Evolutionary conservation across 2,113 vertebrate species (phyloP).

Genomic region (Pachycephala philippinensis): DNA sequence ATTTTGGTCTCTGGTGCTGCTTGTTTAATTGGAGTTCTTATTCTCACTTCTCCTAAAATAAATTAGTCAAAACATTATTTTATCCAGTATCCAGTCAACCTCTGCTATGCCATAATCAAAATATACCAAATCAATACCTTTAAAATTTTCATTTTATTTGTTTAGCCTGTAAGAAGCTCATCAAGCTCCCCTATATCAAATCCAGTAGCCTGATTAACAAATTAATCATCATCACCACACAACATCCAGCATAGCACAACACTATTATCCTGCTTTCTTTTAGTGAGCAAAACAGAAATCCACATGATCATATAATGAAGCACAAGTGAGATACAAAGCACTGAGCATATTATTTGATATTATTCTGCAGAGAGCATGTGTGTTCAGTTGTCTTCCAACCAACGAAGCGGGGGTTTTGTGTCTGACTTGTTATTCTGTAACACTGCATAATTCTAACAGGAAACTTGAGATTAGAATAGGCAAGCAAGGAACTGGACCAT

Average conservation of each 20-base stretch:
- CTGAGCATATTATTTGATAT: not conserved
- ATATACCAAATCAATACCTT: not conserved
- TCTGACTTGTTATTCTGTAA: constrained; percentile 1
- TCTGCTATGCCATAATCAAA: not conserved
- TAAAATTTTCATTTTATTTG: not conserved
- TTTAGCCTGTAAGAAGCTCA: not conserved
- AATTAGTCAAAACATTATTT: not conserved
- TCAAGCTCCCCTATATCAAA: not conserved
- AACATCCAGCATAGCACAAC: not conserved
- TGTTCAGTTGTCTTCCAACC: not conserved
- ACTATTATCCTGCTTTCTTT: not conserved
- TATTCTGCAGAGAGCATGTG: not conserved
- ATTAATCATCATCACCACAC: not conserved
- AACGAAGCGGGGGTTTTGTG: not conserved
- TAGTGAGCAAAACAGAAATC: not conserved
- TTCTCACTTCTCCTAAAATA: not conserved
- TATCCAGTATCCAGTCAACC: not conserved
- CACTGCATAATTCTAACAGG: constrained; percentile 19
- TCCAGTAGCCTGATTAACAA: not conserved
- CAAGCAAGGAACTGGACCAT: constrained; percentile 10
- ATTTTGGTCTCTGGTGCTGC: not conserved
- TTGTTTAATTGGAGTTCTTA: not conserved
- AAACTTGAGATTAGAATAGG: constrained; percentile 55
- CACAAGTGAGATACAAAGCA: not conserved
- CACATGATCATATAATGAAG: not conserved